phyloP scores from a whole-genome alignment of 1,140 invertebrate genomes.

The Proales similis region DNA sequence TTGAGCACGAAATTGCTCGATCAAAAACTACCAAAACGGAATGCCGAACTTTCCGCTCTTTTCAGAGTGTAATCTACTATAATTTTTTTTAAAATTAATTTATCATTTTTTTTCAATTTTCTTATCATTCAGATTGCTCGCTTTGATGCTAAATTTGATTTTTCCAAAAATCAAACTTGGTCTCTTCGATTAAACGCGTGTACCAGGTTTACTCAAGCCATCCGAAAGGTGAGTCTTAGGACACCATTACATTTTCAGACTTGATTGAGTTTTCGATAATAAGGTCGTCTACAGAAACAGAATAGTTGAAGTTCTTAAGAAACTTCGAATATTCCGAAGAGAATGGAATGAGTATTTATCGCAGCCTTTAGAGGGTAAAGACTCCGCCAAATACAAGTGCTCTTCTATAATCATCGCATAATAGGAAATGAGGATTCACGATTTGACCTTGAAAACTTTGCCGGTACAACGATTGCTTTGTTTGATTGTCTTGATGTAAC shows the following conservation, averaged over 20 bases:
- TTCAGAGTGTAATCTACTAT: neutral
- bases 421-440: too few species aligned
- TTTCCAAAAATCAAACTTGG: slow-evolving; percentile 49
- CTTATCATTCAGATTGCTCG: slow-evolving; percentile 39
- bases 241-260: neutral
- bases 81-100: neutral
- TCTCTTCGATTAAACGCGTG: slow-evolving; percentile 43
- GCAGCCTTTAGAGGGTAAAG: too few species aligned
- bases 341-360: too few species aligned
- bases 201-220: slow-evolving; percentile 48
- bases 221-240: slow-evolving; percentile 43
- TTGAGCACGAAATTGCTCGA: slow-evolving; percentile 22
- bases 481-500: too few species aligned
- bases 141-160: slow-evolving; percentile 45
- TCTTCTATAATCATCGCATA: too few species aligned
- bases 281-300: too few species aligned
- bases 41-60: slow-evolving; percentile 11
- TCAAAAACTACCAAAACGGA: neutral
- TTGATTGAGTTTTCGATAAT: too few species aligned
- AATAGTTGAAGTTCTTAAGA: too few species aligned
- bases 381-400: too few species aligned
- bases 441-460: too few species aligned
- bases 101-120: neutral
- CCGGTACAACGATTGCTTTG: too few species aligned
- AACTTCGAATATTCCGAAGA: too few species aligned